Evolutionary conservation across 2,888 invertebrate species (phyloP).

Genomic region (Hyposoter didymator): DNA sequence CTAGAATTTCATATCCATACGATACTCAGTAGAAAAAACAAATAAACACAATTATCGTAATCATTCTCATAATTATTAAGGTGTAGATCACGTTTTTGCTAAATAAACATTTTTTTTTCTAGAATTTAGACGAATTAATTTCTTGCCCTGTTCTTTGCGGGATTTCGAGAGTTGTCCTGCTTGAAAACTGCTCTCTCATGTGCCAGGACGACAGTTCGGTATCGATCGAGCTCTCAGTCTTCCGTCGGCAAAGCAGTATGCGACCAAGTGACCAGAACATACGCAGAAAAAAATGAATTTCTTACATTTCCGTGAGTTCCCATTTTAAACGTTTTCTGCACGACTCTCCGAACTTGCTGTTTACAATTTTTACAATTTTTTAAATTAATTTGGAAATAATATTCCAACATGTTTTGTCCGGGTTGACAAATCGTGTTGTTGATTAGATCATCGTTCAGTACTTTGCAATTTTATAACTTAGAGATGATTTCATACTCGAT

Average conservation of each 20-base stretch:
- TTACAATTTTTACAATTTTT: neutral
- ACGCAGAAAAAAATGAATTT: neutral
- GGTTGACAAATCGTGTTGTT: neutral
- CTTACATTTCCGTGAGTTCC: neutral
- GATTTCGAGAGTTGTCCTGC: neutral
- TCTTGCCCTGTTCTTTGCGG: conserved; percentile 4
- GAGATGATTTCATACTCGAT: conserved; percentile 57
- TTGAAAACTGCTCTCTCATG: neutral
- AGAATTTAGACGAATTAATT: neutral
- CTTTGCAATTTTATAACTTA: conserved; percentile 13
- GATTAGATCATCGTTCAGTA: conserved; percentile 48
- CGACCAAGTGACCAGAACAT: neutral
- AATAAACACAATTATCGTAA: conserved; percentile 33
- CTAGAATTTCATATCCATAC: conserved; percentile 10
- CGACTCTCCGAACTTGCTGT: neutral
- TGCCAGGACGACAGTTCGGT: neutral
- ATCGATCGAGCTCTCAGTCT: neutral
- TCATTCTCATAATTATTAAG: conserved; percentile 38
- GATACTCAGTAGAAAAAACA: conserved; percentile 19
- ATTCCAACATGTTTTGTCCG: neutral
- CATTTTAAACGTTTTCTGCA: neutral
- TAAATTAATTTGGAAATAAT: neutral
- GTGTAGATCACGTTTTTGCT: conserved; percentile 41
- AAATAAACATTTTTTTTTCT: conserved; percentile 50
- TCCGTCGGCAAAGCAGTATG: neutral